These are phyloP conservation scores for Rutilus rutilus DNA, from an alignment of 2,113 vertebrate species.

Conservation along the genomic window DNA sequence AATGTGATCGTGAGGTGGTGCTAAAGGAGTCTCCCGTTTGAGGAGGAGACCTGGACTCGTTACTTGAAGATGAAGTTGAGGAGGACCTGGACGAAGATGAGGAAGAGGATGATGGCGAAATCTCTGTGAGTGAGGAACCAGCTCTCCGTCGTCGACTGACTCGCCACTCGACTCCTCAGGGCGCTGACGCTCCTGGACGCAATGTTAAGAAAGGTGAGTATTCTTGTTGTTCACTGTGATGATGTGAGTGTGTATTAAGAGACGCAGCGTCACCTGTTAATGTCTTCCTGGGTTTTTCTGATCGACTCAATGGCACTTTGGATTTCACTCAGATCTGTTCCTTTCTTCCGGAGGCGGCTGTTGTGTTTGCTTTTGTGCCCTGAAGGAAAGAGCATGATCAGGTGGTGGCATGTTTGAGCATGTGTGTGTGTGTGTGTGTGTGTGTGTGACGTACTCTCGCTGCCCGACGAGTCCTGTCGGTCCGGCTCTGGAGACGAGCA, in stretches of 20 bases:
- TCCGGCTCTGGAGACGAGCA: conserved; percentile 95
- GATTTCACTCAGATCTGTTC: conserved; percentile 89
- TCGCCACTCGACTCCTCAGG: conserved; percentile 82
- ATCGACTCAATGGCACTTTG: conserved; percentile 97
- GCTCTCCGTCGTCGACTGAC: conserved; percentile 75
- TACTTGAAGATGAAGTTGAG: conserved; percentile 95
- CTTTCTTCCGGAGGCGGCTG: conserved; percentile 89
- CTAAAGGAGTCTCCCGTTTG: neutral
- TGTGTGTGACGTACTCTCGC: conserved; percentile 82
- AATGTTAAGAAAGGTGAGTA: conserved; percentile 39
- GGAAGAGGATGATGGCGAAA: conserved; percentile 86
- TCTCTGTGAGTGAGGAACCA: conserved; percentile 91
- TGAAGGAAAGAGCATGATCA: conserved; percentile 59
- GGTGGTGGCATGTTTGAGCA: neutral
- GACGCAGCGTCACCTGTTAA: conserved; percentile 83
- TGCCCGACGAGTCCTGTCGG: conserved; percentile 94
- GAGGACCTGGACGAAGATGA: conserved; percentile 90
- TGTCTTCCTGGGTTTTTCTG: conserved; percentile 93
- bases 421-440: neutral
- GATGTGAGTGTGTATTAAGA: neutral
- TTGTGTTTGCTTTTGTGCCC: conserved; percentile 88
- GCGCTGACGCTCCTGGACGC: conserved; percentile 84
- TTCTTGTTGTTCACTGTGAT: neutral
- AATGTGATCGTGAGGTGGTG: conserved; percentile 1
- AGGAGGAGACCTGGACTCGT: conserved; percentile 44